A percentile compares a stretch with the other conserved stretches of the same genome.
These are phyloP conservation scores for Larimichthys polyactis DNA, from an alignment of 2,113 vertebrate genomes.

Conservation along the genomic window DNA sequence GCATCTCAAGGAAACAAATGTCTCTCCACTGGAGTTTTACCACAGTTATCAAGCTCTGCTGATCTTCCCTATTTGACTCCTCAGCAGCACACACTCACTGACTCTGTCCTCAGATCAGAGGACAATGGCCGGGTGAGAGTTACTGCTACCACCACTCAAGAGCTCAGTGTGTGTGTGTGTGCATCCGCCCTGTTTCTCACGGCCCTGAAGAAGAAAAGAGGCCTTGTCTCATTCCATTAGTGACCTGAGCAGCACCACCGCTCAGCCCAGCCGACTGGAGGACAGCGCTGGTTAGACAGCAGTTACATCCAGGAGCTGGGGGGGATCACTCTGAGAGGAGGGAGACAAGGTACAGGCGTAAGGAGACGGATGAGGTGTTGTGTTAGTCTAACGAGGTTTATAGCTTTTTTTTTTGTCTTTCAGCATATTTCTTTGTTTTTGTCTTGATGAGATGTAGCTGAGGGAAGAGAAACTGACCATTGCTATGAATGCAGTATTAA, in stretches of 20 bases:
- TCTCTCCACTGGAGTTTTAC: background rate
- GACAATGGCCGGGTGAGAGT: conserved; percentile 59
- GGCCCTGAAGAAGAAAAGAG: conserved; percentile 68
- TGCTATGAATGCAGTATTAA: too few species aligned
- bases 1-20: background rate
- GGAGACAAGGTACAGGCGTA: background rate
- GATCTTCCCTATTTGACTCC: conserved; percentile 37
- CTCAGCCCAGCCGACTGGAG: conserved; percentile 30
- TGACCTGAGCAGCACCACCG: conserved; percentile 51
- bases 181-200: conserved; percentile 60
- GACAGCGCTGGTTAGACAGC: conserved; percentile 42
- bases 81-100: conserved; percentile 26
- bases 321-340: background rate
- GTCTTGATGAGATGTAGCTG: background rate
- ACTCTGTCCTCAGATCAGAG: conserved; percentile 48
- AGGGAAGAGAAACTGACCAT: too few species aligned
- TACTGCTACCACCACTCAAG: conserved; percentile 55
- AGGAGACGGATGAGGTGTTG: background rate
- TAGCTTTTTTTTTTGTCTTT: background rate
- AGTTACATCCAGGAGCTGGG: conserved; percentile 7
- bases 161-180: conserved; percentile 16
- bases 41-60: conserved; percentile 9
- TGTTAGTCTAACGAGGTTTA: background rate
- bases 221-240: conserved; percentile 73
- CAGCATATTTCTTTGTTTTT: background rate